phyloP scores from a whole-genome alignment of 1,140 invertebrate species.

The Hylyphantes graminicola region DNA sequence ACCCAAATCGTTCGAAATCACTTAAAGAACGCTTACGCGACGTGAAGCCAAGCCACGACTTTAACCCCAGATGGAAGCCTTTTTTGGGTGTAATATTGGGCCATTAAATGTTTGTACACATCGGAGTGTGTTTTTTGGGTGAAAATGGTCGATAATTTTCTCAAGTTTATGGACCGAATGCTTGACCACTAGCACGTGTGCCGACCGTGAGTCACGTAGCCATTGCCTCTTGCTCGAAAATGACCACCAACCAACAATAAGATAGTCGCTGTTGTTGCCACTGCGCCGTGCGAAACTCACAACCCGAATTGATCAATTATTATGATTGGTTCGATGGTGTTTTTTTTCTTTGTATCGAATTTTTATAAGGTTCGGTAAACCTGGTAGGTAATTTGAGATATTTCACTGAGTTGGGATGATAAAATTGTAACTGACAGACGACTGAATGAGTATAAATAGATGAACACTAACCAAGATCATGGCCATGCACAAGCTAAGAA shows the following conservation, averaged over 20 bases:
- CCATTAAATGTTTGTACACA: conserved; percentile 52
- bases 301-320: conserved; percentile 51
- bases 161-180: conserved; percentile 22
- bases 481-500: too few relatives aligned
- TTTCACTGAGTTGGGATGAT: neutral
- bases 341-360: conserved; percentile 22
- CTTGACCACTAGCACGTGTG: conserved; percentile 48
- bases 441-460: too few relatives aligned
- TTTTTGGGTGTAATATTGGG: conserved; percentile 17
- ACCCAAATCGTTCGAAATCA: conserved; percentile 53
- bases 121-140: neutral
- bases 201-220: conserved; percentile 36
- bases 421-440: neutral
- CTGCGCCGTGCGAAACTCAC: conserved; percentile 34
- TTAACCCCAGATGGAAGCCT: conserved; percentile 40
- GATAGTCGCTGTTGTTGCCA: conserved; percentile 27
- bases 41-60: conserved; percentile 48
- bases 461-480: too few relatives aligned
- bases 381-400: neutral
- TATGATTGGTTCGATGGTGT: conserved; percentile 31
- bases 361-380: conserved; percentile 37
- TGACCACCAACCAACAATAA: conserved; percentile 46
- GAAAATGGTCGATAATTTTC: conserved; percentile 39
- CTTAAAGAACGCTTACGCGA: conserved; percentile 39
- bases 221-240: conserved; percentile 11